phyloP scores from a whole-genome alignment of 92 coral and sea anemone genomes.

The Palythoa heliodiscus region DNA sequence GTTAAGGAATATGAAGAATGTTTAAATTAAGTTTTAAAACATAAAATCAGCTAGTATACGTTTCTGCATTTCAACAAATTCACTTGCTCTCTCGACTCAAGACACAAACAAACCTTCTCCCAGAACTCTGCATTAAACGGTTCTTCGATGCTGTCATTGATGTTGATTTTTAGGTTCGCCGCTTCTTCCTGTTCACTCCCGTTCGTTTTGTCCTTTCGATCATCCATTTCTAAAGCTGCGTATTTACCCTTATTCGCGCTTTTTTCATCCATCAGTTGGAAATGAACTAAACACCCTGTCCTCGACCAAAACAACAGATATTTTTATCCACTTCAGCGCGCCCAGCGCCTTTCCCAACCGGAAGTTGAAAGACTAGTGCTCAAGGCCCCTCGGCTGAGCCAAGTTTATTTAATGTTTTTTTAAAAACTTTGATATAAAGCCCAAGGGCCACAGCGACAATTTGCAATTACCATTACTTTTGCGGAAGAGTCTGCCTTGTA shows the following conservation, averaged over 20 bases:
- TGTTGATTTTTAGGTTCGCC: slow-evolving; percentile 32
- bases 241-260: slow-evolving; percentile 18
- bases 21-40: too few relatives aligned
- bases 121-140: slow-evolving; percentile 90
- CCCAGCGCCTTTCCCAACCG: slow-evolving; percentile 10
- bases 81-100: background rate
- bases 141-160: slow-evolving; percentile 59
- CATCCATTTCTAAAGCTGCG: slow-evolving; percentile 66
- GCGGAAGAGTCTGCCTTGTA: too few relatives aligned
- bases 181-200: slow-evolving; percentile 47
- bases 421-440: background rate
- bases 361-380: slow-evolving; percentile 8
- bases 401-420: background rate
- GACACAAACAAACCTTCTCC: slow-evolving; percentile 66
- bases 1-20: too few relatives aligned
- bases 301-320: too few relatives aligned
- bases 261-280: slow-evolving; percentile 13
- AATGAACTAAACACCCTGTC: background rate
- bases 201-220: slow-evolving; percentile 46
- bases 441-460: too few relatives aligned
- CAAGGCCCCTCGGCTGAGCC: background rate
- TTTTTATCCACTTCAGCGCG: background rate
- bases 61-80: background rate
- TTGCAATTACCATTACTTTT: too few relatives aligned
- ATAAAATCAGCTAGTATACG: too few relatives aligned